Evolutionary conservation across 2,888 invertebrate genomes (phyloP), one percentile per base, ranked within the genome.

Genomic region (Ormyrus pomaceus): DNA sequence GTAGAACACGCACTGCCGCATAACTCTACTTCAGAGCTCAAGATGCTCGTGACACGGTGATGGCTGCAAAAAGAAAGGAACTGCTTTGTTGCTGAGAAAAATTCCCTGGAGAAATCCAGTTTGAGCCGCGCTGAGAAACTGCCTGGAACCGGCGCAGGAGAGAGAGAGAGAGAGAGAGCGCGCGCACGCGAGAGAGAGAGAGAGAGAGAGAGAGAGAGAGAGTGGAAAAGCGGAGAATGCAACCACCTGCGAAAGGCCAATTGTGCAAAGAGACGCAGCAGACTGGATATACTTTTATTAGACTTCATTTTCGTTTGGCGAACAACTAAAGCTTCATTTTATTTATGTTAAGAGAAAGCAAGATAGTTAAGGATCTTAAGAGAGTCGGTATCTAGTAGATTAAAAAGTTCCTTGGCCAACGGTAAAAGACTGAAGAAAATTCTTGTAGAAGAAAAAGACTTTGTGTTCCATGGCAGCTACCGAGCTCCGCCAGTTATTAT

Each of bases 61-160:
- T 34, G 48, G 61, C 61, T 71, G 45, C 51, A 71, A 71, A 71
- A 71, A 71, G 61, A 61, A 71, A 71, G 61, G 61, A 71, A 8
- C 51, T n/a, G 69, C 19, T 48, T 6, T 9, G 19, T 53, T 0
- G 9, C 9, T 64, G 45, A 11, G 11, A 53, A 50, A 59, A 59
- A 50, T 50, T 59, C 10, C 11, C 85, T 83, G 83, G 85, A 83
- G 83, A 82, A 84, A 87, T 87, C 87, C 85, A 84, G 87, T 86
- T 87, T 50, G 59, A 83, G 83, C 10, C n/a, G 45, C 68, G 10
- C 3, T 53, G 65, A 80, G 73, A 70, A 83, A 84, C 86, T 80
- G 83, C 84, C 82, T 84, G 59, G 70, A 83, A 84, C 85, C 83
- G 62, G 71, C 71, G 83, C 85, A 83, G 13, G 50, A 55, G 10